These are phyloP conservation scores for Danaus chrysippus DNA, from an alignment of 2,888 invertebrate species.

Conservation along the genomic window DNA sequence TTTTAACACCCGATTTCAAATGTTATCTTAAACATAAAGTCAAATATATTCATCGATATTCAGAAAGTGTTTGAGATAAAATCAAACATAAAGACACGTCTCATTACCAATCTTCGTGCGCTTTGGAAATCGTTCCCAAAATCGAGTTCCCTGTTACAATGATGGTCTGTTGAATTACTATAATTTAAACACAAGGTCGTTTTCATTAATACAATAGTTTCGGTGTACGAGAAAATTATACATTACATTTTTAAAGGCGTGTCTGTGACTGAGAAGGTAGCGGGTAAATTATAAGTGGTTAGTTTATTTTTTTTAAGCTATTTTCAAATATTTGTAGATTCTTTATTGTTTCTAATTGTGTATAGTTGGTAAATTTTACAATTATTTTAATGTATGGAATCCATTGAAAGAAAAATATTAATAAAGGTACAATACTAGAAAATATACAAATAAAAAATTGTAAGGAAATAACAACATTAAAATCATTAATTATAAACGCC, in stretches of 20 bases:
- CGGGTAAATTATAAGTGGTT: too few relatives aligned
- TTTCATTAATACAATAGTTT: conserved; percentile 7
- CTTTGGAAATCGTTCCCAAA: not conserved
- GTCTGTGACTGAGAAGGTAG: too few relatives aligned
- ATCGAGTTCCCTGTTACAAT: conserved; percentile 3
- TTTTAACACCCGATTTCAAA: too few relatives aligned
- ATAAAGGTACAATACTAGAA: not conserved
- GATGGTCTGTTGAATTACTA: conserved; percentile 7
- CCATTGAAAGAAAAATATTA: not conserved
- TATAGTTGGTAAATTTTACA: too few relatives aligned
- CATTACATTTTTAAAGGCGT: not conserved
- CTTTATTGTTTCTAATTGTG: too few relatives aligned
- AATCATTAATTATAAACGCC: not conserved
- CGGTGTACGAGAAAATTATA: conserved; percentile 7
- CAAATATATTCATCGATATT: not conserved
- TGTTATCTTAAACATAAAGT: not conserved
- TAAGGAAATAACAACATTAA: not conserved
- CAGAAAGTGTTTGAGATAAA: not conserved
- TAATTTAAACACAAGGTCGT: conserved; percentile 9
- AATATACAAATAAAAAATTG: not conserved
- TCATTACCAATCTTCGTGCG: conserved; percentile 3
- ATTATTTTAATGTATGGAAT: too few relatives aligned
- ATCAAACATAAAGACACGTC: conserved; percentile 4
- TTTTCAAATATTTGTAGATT: too few relatives aligned
- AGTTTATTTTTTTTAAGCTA: too few relatives aligned